Base-by-base conservation (phyloP, 2,113 vertebrate genomes). In the Paraplagusia blochii region DNA sequence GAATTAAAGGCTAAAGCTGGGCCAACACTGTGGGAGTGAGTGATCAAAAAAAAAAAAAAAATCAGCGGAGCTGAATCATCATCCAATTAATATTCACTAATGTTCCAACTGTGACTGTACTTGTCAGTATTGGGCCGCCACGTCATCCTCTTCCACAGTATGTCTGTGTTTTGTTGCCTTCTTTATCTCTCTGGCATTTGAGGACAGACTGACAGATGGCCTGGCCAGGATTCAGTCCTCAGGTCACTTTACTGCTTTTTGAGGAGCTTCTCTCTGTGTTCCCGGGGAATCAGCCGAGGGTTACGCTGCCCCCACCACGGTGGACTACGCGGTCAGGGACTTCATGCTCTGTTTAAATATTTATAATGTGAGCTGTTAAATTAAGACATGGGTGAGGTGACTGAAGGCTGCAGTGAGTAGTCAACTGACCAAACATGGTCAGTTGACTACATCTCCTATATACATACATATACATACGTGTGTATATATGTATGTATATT, bases 131-230 rank as follows among this genome's bases (percentile, higher is more conserved):
- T 22, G 51, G 16, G 13, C 33, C 11, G 42, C 5, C 13, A 9
- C 48, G 42, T 36, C 15, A 11, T 17, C 16, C 15, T 14, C 9
- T 11, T 53, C 15, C 42, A 8, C 46, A 63, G 42, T 56, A 49
- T 0, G 38, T 22, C 38, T 40, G 38, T 40, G 4, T 40, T 40
- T 40, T 10, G 43, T 22, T 40, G 29, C 4, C 19, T 48, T 53
- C 34, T 60, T 53, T 29, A 44, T 52, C 35, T 45, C 10, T 49
- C 54, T 58, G 46, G 18, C 48, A 36, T 63, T 42, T 72, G 36
- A 66, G 54, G 57, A 57, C 50, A 49, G 66, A 70, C 69, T 59
- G 52, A 70, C 69, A 62, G 52, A 78, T 59, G 58, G 53, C 7
- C 35, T 22, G 36, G 44, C 44, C 58, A 44, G 45, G 54, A 36